Conservation (phyloP, 2,113 vertebrate genomes). For the Nycticryphes semicollaris region DNA sequence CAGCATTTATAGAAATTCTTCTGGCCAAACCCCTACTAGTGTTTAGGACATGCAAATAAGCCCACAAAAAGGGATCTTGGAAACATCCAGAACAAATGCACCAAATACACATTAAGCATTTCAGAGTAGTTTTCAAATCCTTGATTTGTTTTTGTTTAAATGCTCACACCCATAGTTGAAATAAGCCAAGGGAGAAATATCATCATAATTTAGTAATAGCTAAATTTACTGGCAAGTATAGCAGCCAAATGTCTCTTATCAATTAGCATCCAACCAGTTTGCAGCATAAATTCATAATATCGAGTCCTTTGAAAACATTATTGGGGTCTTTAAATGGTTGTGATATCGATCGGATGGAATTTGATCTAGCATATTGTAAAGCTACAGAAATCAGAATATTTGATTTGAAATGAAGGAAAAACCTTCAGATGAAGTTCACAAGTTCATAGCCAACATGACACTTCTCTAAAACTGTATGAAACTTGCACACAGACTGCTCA, state of each 20-base stretch:
- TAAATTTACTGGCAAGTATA: background rate
- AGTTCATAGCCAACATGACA: background rate
- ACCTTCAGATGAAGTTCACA: background rate
- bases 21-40: background rate
- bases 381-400: background rate
- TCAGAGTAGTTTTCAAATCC: background rate
- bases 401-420: background rate
- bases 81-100: background rate
- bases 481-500: background rate
- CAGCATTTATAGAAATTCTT: background rate
- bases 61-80: background rate
- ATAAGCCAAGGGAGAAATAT: background rate
- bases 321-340: background rate
- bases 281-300: background rate
- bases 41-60: background rate
- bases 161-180: background rate
- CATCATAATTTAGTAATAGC: background rate
- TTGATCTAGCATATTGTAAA: background rate
- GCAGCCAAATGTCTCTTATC: background rate
- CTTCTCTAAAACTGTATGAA: background rate
- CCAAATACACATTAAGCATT: background rate
- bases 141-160: background rate
- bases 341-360: too few relatives aligned
- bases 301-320: background rate
- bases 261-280: background rate